Conservation (phyloP, 2,797 vertebrate genomes). For the Tokudaia tokunoshimensis region DNA sequence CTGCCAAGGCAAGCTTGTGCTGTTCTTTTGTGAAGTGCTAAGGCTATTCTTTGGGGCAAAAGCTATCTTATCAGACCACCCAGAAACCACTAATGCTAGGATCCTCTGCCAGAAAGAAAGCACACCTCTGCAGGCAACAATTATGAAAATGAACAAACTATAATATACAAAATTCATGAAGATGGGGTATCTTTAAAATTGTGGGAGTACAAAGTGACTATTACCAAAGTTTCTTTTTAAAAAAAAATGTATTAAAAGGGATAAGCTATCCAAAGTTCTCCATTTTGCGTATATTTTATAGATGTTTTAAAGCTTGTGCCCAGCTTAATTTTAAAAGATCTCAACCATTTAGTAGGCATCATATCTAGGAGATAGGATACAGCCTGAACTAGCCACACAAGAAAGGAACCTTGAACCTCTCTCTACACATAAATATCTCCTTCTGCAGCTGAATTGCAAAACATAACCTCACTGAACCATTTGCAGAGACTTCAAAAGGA, state of each 20-base stretch:
- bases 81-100: neutral
- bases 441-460: constrained; percentile 75
- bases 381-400: constrained; percentile 11
- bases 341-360: neutral
- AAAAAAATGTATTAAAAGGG: neutral
- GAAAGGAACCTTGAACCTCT: constrained; percentile 69
- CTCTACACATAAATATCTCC: constrained; percentile 59
- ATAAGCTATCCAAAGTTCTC: neutral
- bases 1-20: neutral
- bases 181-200: neutral
- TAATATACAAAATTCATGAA: neutral
- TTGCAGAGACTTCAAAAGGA: constrained; percentile 82
- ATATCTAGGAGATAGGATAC: constrained; percentile 8
- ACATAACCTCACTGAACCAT: constrained; percentile 75
- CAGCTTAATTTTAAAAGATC: constrained; percentile 61
- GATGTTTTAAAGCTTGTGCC: constrained; percentile 48
- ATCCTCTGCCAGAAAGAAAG: constrained; percentile 41
- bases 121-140: neutral
- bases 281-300: neutral
- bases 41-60: neutral
- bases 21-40: neutral
- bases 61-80: neutral
- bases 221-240: constrained; percentile 15
- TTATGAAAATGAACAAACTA: constrained; percentile 38
- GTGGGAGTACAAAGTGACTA: neutral